Percentiles rank a stretch among this genome's conserved stretches.
Evolutionary conservation across 2,888 invertebrate genomes (phyloP).

Genomic region (Phengaris arion): DNA sequence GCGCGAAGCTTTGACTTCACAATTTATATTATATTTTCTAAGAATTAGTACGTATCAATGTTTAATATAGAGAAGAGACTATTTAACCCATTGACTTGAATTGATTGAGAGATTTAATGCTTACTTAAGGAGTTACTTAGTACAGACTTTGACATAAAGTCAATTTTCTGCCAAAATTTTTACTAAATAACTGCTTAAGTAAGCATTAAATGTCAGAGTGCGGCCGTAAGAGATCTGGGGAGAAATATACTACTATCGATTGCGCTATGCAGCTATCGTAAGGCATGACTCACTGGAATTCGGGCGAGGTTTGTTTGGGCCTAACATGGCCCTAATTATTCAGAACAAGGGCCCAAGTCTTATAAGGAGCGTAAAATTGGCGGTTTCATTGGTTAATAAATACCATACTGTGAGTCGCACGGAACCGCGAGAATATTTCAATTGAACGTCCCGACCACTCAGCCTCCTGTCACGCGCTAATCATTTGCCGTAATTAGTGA

Average conservation of each 20-base stretch:
- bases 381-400: slow-evolving; percentile 36
- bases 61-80: too few relatives aligned
- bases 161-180: too few relatives aligned
- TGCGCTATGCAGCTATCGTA: background rate
- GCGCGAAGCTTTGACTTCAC: too few relatives aligned
- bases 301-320: slow-evolving; percentile 44
- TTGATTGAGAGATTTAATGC: too few relatives aligned
- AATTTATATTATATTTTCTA: too few relatives aligned
- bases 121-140: too few relatives aligned
- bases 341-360: slow-evolving; percentile 54
- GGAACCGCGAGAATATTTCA: slow-evolving; percentile 27
- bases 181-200: too few relatives aligned
- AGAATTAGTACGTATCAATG: too few relatives aligned
- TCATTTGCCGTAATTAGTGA: slow-evolving; percentile 22
- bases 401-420: slow-evolving; percentile 32
- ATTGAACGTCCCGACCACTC: slow-evolving; percentile 23
- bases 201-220: too few relatives aligned
- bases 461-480: slow-evolving; percentile 25
- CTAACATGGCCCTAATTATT: slow-evolving; percentile 53
- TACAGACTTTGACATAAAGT: too few relatives aligned
- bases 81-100: too few relatives aligned
- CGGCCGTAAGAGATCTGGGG: background rate
- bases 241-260: background rate
- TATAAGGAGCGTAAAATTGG: slow-evolving; percentile 34
- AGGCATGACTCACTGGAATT: slow-evolving; percentile 49